Evolutionary conservation across 23 tunicate genomes (phyloP).

Genomic region (Corella eumyota): DNA sequence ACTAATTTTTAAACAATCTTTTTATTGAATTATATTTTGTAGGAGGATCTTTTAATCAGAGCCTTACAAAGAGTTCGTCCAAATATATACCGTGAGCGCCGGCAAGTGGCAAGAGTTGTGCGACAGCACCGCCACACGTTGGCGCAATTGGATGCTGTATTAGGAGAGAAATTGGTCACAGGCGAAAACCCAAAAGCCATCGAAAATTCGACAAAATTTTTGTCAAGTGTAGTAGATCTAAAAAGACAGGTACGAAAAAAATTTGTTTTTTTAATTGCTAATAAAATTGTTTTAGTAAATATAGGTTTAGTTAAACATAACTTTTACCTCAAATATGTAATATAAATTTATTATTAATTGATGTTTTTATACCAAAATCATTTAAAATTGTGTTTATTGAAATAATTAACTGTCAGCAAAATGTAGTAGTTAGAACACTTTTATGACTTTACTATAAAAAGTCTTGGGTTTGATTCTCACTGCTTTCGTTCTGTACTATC

Average conservation of each 20-base stretch:
- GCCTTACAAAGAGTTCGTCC: conserved; percentile 63
- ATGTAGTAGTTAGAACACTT: too few relatives aligned
- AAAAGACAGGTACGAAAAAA: conserved; percentile 36
- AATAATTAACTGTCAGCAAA: too few relatives aligned
- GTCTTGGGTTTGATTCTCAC: too few relatives aligned
- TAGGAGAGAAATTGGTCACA: conserved; percentile 41
- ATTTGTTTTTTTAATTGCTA: too few relatives aligned
- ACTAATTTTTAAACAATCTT: not conserved
- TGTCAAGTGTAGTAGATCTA: conserved; percentile 56
- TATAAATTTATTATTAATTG: not conserved
- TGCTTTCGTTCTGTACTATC: too few relatives aligned
- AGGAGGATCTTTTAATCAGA: conserved; percentile 80
- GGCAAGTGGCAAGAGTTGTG: conserved; percentile 36
- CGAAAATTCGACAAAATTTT: conserved; percentile 71
- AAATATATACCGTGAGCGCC: conserved; percentile 61
- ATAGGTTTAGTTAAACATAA: not conserved
- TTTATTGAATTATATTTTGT: not conserved
- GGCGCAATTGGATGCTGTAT: conserved; percentile 55
- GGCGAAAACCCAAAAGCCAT: conserved; percentile 49
- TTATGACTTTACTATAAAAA: too few relatives aligned
- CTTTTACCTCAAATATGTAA: not conserved
- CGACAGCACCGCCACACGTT: conserved; percentile 76
- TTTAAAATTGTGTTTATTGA: too few relatives aligned
- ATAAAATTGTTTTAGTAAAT: not conserved
- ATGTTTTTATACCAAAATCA: too few relatives aligned